Percentiles rank a stretch among this genome's conserved stretches.
These are phyloP conservation scores for Zaprionus camerounensis DNA, from an alignment of 1,140 invertebrate species.

Conservation along the genomic window DNA sequence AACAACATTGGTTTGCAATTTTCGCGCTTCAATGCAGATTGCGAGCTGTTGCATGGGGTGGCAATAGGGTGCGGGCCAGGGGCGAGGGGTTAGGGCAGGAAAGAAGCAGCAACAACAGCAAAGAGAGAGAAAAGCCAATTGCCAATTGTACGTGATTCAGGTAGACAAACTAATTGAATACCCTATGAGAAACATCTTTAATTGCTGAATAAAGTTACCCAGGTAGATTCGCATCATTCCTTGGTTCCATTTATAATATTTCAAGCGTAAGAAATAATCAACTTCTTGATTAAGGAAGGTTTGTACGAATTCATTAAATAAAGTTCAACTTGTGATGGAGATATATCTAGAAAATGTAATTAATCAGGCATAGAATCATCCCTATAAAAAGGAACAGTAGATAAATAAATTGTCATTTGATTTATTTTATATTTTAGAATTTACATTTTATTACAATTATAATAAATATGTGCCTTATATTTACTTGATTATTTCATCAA, in stretches of 20 bases:
- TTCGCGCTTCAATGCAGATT: constrained; percentile 80
- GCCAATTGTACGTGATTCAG: constrained; percentile 17
- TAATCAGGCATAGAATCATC: no score
- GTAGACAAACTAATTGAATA: constrained; percentile 29
- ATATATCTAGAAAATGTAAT: neutral
- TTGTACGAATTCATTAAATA: neutral
- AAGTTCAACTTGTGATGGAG: neutral
- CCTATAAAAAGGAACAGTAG: no score
- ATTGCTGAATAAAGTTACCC: neutral
- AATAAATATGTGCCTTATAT: no score
- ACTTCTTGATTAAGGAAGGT: neutral
- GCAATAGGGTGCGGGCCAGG: neutral
- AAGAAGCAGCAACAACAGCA: constrained; percentile 8
- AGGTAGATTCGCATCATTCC: neutral
- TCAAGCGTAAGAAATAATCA: neutral
- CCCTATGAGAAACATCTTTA: constrained; percentile 5
- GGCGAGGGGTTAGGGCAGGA: neutral
- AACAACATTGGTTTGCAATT: constrained; percentile 82
- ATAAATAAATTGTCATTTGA: no score
- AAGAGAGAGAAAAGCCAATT: constrained; percentile 11
- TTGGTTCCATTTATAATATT: neutral
- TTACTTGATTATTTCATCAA: no score
- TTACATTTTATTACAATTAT: no score
- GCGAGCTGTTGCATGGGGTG: constrained; percentile 39
- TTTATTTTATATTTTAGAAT: no score